A percentile compares a stretch with the other conserved stretches of the same genome.
Evolutionary conservation across 2,888 invertebrate genomes (phyloP).

Genomic region (Pollenia amentaria): DNA sequence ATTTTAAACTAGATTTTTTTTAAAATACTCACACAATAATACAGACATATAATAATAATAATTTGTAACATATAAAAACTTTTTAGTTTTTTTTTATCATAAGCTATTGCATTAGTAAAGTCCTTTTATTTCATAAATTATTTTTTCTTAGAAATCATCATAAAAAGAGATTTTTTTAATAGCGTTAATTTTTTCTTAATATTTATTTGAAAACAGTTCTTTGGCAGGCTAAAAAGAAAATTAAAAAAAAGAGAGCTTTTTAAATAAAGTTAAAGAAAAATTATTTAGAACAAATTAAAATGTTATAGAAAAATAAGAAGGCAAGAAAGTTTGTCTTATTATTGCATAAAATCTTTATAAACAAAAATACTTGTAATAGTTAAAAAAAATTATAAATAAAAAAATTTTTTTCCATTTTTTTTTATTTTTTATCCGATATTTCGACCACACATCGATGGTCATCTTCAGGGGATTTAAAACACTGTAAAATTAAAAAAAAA

Average conservation of each 20-base stretch:
- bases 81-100: conserved; percentile 52
- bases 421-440: no score
- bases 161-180: conserved; percentile 20
- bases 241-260: no score
- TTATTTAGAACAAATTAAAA: not conserved
- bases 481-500: no score
- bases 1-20: conserved; percentile 54
- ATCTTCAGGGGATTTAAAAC: no score
- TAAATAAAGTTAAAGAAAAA: no score
- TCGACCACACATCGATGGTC: no score
- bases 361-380: not conserved
- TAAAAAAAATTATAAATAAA: not conserved
- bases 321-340: no score
- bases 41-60: conserved; percentile 66
- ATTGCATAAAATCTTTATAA: no score
- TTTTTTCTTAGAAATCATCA: conserved; percentile 17
- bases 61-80: conserved; percentile 71
- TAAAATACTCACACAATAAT: conserved; percentile 71
- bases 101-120: conserved; percentile 59
- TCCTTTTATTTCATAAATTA: conserved; percentile 34
- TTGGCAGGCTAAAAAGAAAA: not conserved
- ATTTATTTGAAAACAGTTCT: conserved; percentile 53
- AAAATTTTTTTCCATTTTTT: no score
- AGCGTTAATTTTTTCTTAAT: not conserved
- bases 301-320: not conserved